Base-by-base conservation (phyloP, 64 coral and sea anemone genomes). In the Porites australiensis region DNA sequence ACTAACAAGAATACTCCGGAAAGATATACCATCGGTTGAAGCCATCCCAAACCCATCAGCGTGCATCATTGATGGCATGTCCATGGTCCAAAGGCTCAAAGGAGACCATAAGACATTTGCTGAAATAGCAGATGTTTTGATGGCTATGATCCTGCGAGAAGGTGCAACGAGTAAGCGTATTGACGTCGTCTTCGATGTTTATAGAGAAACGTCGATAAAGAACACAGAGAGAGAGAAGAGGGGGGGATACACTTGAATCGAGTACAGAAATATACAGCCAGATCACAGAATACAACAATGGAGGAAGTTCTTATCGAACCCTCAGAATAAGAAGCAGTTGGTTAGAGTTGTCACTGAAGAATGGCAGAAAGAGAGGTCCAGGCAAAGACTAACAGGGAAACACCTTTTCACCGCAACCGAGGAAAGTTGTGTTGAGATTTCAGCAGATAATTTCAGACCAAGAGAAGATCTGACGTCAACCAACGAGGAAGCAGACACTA, bases 101-200 rank as follows among this genome's bases (percentile, higher is more conserved):
- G 83, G 44, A 67, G 83, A 87, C 67, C 19, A 49, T 50, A 77
- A 65, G 10, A 89, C 70, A 5, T 89, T 89, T 15, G n/a, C 72
- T 2, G 85, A 74, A 13, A 51, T 87, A 43, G 85, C 85, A 7
- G 85, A 87, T 49, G 44, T 69, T 7, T 22, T 87, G 18, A 51
- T 87, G 44, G 48, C 44, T 6, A 87, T 74, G 66, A 69, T 87
- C 7, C 44, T 87, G 8, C 68, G 47, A 9, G 86, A 74, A 61
- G 74, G 86, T 18, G 70, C 70, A 45, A 44, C 86, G 13, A 72
- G 66, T 23, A 75, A 74, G 54, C 23, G 49, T 43, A 83, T 91
- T 61, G 79, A 91, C 51, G 89, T 91, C 37, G 77, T 91, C n/a
- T 91, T 83, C 49, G 77, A 91, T 91, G 89, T 82, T 19, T 91